A percentile compares a stretch with the other conserved stretches of the same genome.
phyloP scores from a whole-genome alignment of 2,113 vertebrate species.

The Odobenus rosmarus region DNA sequence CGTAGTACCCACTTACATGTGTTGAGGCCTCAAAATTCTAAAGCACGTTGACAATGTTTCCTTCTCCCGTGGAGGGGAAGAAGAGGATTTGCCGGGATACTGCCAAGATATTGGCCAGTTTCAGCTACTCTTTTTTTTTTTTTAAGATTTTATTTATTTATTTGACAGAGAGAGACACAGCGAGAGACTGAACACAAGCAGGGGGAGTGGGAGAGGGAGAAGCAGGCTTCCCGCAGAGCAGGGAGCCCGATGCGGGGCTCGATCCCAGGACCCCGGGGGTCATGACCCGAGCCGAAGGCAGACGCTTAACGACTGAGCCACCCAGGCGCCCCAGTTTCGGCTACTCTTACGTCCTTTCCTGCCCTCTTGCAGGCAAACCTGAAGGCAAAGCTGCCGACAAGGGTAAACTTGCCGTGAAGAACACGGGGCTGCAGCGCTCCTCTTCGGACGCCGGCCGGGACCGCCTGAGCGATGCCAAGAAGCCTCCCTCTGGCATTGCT shows the following conservation, averaged over 20 bases:
- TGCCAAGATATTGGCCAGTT: background rate
- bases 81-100: background rate
- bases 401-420: conserved; percentile 92
- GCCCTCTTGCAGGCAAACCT: conserved; percentile 85
- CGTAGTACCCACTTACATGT: background rate
- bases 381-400: conserved; percentile 93
- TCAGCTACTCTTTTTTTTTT: background rate
- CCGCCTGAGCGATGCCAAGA: conserved; percentile 90
- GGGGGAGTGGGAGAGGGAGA: too few species aligned
- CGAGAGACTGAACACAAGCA: too few species aligned
- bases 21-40: background rate
- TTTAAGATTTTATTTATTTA: too few species aligned
- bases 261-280: too few species aligned
- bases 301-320: too few species aligned
- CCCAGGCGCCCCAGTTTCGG: background rate
- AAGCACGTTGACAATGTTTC: background rate
- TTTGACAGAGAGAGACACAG: too few species aligned
- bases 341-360: background rate
- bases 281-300: too few species aligned
- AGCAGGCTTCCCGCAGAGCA: too few species aligned
- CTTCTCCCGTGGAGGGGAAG: background rate
- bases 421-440: conserved; percentile 92
- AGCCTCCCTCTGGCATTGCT: conserved; percentile 93
- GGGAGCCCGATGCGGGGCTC: too few species aligned
- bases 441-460: conserved; percentile 96